A percentile compares a stretch with the other conserved stretches of the same genome.
Conservation (phyloP, 2,888 invertebrate genomes). For the Ichneumon xanthorius region DNA sequence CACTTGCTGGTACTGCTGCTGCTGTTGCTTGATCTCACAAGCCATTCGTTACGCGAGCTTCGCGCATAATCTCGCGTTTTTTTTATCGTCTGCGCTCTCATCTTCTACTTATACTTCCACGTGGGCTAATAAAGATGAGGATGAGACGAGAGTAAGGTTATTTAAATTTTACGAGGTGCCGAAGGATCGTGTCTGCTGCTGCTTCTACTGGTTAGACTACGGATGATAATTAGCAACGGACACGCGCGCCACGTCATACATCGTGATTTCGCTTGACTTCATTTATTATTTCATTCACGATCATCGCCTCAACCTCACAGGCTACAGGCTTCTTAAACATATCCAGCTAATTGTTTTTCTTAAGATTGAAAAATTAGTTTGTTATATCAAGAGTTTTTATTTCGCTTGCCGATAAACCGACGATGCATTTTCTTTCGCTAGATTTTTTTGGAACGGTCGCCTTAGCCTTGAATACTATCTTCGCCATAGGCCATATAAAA, state of each 20-base stretch:
- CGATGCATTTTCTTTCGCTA: not conserved
- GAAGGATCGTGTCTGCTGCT: slow-evolving; percentile 63
- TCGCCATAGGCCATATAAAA: slow-evolving; percentile 39
- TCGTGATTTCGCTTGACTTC: slow-evolving; percentile 68
- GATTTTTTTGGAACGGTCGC: slow-evolving; percentile 38
- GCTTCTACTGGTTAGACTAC: slow-evolving; percentile 62
- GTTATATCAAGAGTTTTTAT: not conserved
- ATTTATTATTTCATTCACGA: slow-evolving; percentile 70
- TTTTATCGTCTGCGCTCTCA: slow-evolving; percentile 28
- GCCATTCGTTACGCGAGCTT: slow-evolving; percentile 57
- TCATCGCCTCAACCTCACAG: slow-evolving; percentile 12
- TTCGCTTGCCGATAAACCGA: not conserved
- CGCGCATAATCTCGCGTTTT: slow-evolving; percentile 41
- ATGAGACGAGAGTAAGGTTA: slow-evolving; percentile 69
- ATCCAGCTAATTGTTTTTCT: not conserved
- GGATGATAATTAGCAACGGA: slow-evolving; percentile 71
- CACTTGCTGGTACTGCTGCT: slow-evolving; percentile 33
- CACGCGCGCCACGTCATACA: slow-evolving; percentile 69
- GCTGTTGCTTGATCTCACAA: slow-evolving; percentile 39
- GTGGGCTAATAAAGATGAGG: slow-evolving; percentile 69
- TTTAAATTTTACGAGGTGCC: slow-evolving; percentile 73
- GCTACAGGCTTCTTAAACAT: not conserved
- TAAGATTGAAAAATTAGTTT: not conserved
- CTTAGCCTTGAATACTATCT: slow-evolving; percentile 40
- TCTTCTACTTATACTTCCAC: slow-evolving; percentile 36